Evolutionary conservation across 2,113 vertebrate genomes (phyloP).

Genomic region (Thunnus thynnus): DNA sequence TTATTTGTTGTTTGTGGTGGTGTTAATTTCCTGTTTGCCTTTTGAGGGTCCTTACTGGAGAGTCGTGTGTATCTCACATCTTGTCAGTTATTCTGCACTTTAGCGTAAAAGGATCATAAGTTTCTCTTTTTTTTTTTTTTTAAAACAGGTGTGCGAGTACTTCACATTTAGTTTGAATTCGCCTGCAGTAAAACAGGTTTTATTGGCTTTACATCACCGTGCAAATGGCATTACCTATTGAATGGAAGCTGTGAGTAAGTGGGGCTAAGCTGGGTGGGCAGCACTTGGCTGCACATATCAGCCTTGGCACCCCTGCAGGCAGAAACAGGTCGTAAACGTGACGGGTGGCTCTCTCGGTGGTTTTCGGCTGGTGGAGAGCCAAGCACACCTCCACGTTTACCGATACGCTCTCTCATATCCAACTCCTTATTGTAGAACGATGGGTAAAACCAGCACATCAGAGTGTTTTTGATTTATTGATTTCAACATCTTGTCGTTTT

Average conservation of each 20-base stretch:
- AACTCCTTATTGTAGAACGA: background rate
- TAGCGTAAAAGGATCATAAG: background rate
- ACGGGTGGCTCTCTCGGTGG: constrained; percentile 48
- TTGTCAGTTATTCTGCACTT: background rate
- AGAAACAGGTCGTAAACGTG: constrained; percentile 66
- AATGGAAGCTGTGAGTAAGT: constrained; percentile 71
- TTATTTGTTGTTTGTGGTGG: constrained; percentile 56
- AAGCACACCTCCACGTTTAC: constrained; percentile 28
- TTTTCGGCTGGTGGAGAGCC: constrained; percentile 26
- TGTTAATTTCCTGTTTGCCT: constrained; percentile 57
- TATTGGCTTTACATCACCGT: constrained; percentile 60
- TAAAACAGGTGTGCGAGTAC: constrained; percentile 57
- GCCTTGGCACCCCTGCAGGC: constrained; percentile 52
- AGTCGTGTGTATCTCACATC: background rate
- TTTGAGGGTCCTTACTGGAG: constrained; percentile 12
- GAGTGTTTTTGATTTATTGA: background rate
- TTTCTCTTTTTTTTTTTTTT: constrained; percentile 2
- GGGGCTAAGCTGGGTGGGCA: constrained; percentile 75
- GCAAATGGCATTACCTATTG: constrained; percentile 45
- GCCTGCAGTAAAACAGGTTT: constrained; percentile 48
- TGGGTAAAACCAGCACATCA: background rate
- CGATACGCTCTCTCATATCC: constrained; percentile 6
- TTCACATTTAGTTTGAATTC: constrained; percentile 32
- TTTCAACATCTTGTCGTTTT: background rate
- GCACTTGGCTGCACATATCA: constrained; percentile 67